Conservation (phyloP, 1,140 invertebrate genomes). For the Vanessa tameamea region DNA sequence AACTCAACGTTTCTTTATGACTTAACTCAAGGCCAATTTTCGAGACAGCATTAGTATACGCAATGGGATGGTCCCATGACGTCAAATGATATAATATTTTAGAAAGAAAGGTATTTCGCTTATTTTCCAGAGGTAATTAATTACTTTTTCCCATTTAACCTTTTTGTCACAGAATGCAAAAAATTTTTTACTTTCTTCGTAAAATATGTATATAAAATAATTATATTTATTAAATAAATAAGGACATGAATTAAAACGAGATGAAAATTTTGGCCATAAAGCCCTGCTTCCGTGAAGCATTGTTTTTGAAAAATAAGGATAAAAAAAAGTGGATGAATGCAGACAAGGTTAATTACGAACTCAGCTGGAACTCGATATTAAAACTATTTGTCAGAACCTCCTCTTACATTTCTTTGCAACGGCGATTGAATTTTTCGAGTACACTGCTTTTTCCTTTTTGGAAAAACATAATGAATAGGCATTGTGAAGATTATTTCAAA, state of each 20-base stretch:
- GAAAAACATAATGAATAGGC: neutral
- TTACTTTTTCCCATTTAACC: neutral
- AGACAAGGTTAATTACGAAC: slow-evolving; percentile 7
- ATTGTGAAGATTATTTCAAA: neutral
- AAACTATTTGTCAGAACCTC: slow-evolving; percentile 4
- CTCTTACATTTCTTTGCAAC: neutral
- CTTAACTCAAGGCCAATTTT: too few species aligned
- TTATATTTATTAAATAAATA: neutral
- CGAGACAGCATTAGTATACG: too few species aligned
- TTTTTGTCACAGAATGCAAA: neutral
- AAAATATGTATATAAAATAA: neutral
- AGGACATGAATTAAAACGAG: neutral
- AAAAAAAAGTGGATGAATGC: neutral
- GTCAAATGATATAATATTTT: too few species aligned
- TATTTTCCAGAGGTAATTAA: neutral
- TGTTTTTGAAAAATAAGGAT: slow-evolving; percentile 4
- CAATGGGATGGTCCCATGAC: too few species aligned
- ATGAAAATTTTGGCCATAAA: neutral
- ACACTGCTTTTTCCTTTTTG: neutral
- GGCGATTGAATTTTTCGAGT: neutral
- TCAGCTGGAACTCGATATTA: slow-evolving; percentile 1
- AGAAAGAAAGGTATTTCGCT: too few species aligned
- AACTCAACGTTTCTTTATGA: too few species aligned
- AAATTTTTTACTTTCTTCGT: neutral
- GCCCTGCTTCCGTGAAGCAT: neutral